These are phyloP conservation scores for Amblyteles armatorius DNA, from an alignment of 2,888 invertebrate species.

Conservation along the genomic window DNA sequence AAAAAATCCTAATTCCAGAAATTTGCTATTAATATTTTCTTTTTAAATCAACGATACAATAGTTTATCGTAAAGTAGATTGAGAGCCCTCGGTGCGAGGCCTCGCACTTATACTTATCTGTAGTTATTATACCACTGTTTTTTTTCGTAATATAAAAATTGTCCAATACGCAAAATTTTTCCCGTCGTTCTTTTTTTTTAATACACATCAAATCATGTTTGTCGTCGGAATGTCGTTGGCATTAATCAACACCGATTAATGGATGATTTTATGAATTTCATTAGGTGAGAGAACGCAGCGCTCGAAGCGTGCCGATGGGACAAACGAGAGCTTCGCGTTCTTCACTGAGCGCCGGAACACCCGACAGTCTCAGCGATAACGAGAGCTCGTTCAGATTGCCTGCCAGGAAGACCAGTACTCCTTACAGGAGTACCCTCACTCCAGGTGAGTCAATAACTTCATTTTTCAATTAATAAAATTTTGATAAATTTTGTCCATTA, in stretches of 20 bases:
- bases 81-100: not conserved
- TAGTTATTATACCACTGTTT: slow-evolving; percentile 29
- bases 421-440: slow-evolving; percentile 89
- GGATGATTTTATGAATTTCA: slow-evolving; percentile 34
- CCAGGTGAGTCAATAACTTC: slow-evolving; percentile 85
- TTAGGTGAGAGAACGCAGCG: slow-evolving; percentile 97
- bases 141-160: slow-evolving; percentile 13
- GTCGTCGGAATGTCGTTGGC: not conserved
- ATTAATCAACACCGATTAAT: not conserved
- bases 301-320: slow-evolving; percentile 96
- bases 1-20: not conserved
- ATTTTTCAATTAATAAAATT: not conserved
- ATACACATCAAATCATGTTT: slow-evolving; percentile 16
- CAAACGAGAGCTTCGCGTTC: slow-evolving; percentile 90
- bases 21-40: not conserved
- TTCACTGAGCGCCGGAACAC: slow-evolving; percentile 94
- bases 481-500: not conserved
- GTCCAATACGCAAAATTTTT: slow-evolving; percentile 1
- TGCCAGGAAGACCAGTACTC: slow-evolving; percentile 89
- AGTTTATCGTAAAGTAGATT: not conserved
- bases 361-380: slow-evolving; percentile 95
- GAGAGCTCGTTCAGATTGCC: slow-evolving; percentile 91
- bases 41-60: not conserved
- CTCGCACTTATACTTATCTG: not conserved
- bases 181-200: not conserved